Base-by-base conservation (phyloP, 2,797 vertebrate genomes). In the Acanthopagrus latus region DNA sequence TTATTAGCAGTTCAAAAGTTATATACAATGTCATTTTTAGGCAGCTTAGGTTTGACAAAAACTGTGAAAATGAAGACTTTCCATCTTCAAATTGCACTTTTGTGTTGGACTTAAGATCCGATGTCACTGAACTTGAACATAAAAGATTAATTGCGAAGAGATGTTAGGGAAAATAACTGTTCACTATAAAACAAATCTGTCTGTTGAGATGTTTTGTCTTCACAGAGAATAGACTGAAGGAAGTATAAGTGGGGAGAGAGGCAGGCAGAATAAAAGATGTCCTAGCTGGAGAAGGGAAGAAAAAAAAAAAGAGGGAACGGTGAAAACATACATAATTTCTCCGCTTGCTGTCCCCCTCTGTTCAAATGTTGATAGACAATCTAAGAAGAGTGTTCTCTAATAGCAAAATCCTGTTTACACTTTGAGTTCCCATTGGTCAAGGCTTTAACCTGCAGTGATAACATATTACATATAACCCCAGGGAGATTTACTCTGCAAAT, bases 401-500 rank as follows among this genome's bases (percentile, higher is more conserved):
- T 13, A 18, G 21, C 68, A 17, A 48, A 18, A 44, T 72, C 54
- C 33, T 68, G 48, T 73, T 78, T 71, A 85, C n/a, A 63, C 18
- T n/a, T 3, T 2, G 41, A 58, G 33, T 47, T 66, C 73, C 63
- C 47, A 52, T 18, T 29, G 56, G 76, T 66, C 59, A 56, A 71
- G 69, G 54, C 21, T 63, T 64, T 21, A 62, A 70, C 38, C 33
- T 57, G 58, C 38, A 59, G 47, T 48, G 64, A 79, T 80, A 77
- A 80, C 56, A 85, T 73, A 71, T 78, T 63, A 74, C 12, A 25
- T 54, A 44, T 50, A 73, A 81, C 44, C 77, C 63, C 44, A 6
- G 33, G 33, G 76, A 84, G 77, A 85, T 88, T 86, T 80, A 33
- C 63, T 75, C 13, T 65, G 21, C 71, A 89, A 91, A 90, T 86